Base-by-base conservation (phyloP, 2,113 vertebrate genomes). In the Clupea harengus region DNA sequence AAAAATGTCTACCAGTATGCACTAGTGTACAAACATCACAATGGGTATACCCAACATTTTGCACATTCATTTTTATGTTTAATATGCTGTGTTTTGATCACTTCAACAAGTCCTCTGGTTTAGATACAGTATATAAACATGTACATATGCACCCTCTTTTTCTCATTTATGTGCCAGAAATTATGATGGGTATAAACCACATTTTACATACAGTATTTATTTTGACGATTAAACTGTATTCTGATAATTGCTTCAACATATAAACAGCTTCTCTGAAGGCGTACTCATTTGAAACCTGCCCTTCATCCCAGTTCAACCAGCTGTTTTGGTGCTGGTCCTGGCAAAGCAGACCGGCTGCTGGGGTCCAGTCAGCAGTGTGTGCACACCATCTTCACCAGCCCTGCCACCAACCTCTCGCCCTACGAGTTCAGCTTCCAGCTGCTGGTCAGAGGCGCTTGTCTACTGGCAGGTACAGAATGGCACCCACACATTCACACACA, bases 351-450 rank as follows among this genome's bases (percentile, higher is more conserved):
- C 22, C 91, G 92, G 44, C 64, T 85, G 4, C 49, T 88, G 49
- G 78, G 47, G 45, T 18, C 91, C 0, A 3, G 91, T 91, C 87
- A 90, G 81, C 87, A 94, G 91, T 94, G 95, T 83, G 2, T 10
- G 82, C 89, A 95, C 7, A 91, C 96, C 1, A 81, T 99, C 89
- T 97, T 99, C 89, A 95, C 92, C 32, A 95, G 95, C 89, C 94
- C 90, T 57, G 95, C 97, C 83, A 95, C 92, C 89, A 99, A 96
- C 89, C 96, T 96, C 81, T 94, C 96, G 83, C 97, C 96, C 0
- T 99, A 99, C 0, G 96, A 98, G 57, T 96, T 99, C 87, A 91
- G 93, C 94, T 99, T 99, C 0, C 97, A 98, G 93, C 96, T 99
- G 92, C 94, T 99, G 92, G 98, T 99, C 90, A 96, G 97, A 87